phyloP scores from a whole-genome alignment of 64 coral and sea anemone genomes.

The Astreopora myriophthalma region DNA sequence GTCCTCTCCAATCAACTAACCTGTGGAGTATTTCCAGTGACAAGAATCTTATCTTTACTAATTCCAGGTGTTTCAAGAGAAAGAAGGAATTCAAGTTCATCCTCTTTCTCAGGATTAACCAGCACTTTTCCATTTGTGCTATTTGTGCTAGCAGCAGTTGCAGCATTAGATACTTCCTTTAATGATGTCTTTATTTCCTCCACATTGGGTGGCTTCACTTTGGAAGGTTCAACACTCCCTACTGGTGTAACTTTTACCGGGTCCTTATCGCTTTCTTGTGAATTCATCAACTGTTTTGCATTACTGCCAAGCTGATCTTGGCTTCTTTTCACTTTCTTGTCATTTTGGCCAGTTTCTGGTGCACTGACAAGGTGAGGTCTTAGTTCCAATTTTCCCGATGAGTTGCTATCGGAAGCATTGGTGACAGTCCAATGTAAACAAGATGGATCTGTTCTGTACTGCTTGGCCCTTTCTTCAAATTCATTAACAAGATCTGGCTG shows the following conservation, averaged over 20 bases:
- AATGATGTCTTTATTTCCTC: conserved; percentile 15
- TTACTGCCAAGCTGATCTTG: background rate
- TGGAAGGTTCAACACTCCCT: background rate
- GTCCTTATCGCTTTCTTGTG: background rate
- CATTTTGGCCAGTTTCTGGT: background rate
- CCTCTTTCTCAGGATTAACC: background rate
- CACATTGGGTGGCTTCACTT: background rate
- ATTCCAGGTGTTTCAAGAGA: conserved; percentile 46
- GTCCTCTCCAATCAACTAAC: background rate
- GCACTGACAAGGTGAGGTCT: background rate
- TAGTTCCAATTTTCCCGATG: background rate
- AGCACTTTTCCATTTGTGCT: background rate
- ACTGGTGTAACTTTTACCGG: background rate
- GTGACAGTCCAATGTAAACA: background rate
- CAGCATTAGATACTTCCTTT: conserved; percentile 1
- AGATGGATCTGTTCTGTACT: background rate
- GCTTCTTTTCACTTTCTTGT: background rate
- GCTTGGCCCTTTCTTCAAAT: conserved; percentile 13
- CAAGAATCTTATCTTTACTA: background rate
- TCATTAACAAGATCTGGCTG: conserved; percentile 52
- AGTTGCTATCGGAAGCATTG: background rate
- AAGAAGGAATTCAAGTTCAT: conserved; percentile 75
- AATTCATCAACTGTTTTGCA: background rate
- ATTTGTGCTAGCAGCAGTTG: background rate
- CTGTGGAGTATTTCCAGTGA: background rate